phyloP scores from a whole-genome alignment of 2,797 vertebrate genomes.

The Carapus acus region DNA sequence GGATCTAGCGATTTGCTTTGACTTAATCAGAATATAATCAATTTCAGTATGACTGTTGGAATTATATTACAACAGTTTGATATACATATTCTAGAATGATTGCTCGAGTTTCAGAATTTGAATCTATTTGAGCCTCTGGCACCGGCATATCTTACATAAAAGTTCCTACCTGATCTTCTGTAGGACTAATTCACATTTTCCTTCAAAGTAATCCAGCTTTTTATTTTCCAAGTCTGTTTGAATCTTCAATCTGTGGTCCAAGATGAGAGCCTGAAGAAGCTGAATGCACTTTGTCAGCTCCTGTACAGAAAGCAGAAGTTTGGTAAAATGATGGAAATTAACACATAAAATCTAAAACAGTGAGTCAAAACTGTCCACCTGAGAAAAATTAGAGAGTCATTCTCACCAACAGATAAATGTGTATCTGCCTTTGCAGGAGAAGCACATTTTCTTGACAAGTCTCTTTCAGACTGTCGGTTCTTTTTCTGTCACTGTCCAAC shows the following conservation, averaged over 20 bases:
- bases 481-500: constrained; percentile 71
- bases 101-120: no score
- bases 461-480: constrained; percentile 62
- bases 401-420: constrained; percentile 68
- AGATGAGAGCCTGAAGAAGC: constrained; percentile 75
- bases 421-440: constrained; percentile 74
- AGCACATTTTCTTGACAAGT: constrained; percentile 63
- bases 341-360: neutral
- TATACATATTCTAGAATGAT: no score
- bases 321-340: neutral
- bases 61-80: no score
- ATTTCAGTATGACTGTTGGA: no score
- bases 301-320: constrained; percentile 47
- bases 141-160: neutral
- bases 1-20: no score
- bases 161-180: constrained; percentile 78
- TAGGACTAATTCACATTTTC: constrained; percentile 79
- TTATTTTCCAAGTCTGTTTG: constrained; percentile 79
- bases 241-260: constrained; percentile 75
- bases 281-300: constrained; percentile 76
- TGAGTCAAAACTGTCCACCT: neutral
- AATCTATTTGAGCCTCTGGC: no score
- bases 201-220: constrained; percentile 80
- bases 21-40: no score
- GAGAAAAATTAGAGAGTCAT: no score